Evolutionary conservation across 2,888 invertebrate species (phyloP).

Genomic region (Mythimna pallens): DNA sequence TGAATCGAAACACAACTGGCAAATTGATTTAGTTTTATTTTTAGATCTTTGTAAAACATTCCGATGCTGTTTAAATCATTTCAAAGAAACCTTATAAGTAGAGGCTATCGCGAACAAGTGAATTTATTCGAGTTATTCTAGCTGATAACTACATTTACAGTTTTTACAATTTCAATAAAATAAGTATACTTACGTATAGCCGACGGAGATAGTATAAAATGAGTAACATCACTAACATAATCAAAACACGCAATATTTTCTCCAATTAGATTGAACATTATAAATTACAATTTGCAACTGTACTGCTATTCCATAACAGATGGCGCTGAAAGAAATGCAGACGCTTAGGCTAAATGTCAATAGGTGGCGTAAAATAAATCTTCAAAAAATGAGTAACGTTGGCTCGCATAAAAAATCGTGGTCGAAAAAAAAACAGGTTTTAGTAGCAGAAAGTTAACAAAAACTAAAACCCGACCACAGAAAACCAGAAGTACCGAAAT

Average conservation of each 20-base stretch:
- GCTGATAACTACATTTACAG: conserved; percentile 11
- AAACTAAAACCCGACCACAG: no score
- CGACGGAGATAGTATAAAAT: conserved; percentile 47
- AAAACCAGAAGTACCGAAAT: no score
- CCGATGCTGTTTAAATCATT: conserved; percentile 20
- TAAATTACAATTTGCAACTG: neutral
- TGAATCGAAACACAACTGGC: conserved; percentile 44
- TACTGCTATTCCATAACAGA: conserved; percentile 56
- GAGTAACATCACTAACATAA: conserved; percentile 48
- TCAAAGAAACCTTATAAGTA: conserved; percentile 10
- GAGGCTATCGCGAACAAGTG: neutral
- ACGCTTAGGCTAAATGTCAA: neutral
- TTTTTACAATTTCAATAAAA: conserved; percentile 8
- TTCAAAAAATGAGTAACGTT: neutral
- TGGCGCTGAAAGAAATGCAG: conserved; percentile 20
- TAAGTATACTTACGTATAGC: conserved; percentile 36
- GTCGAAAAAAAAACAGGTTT: neutral
- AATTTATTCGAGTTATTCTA: conserved; percentile 15
- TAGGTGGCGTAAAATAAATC: conserved; percentile 40
- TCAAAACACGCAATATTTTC: conserved; percentile 33
- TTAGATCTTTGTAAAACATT: conserved; percentile 45
- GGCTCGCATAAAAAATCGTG: neutral
- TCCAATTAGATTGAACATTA: neutral
- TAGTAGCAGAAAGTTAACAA: no score
- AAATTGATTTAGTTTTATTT: conserved; percentile 44